These are phyloP conservation scores for Drosophila subpulchrella DNA, from an alignment of 1,140 invertebrate genomes.

Conservation along the genomic window DNA sequence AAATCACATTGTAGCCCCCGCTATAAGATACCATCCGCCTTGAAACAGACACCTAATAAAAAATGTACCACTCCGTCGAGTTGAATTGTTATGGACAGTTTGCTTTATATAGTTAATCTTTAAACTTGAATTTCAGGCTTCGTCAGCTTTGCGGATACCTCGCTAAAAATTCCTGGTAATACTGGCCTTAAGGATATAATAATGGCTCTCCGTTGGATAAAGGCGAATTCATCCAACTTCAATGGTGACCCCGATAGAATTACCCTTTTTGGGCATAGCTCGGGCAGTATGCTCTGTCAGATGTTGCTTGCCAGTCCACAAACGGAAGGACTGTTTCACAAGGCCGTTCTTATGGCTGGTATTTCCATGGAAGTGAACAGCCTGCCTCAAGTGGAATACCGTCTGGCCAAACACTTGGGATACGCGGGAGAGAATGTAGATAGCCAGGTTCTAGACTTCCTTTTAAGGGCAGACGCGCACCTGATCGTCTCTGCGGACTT, in stretches of 20 bases:
- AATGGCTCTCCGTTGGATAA: conserved; percentile 86
- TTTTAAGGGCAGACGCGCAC: conserved; percentile 35
- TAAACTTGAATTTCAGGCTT: conserved; percentile 67
- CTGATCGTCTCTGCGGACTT: conserved; percentile 32
- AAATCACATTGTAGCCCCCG: too few species aligned
- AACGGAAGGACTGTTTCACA: conserved; percentile 86
- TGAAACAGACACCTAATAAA: too few species aligned
- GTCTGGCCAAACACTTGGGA: conserved; percentile 66
- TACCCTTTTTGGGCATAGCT: conserved; percentile 85
- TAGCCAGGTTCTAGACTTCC: conserved; percentile 37
- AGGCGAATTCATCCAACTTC: conserved; percentile 86
- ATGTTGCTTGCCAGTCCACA: conserved; percentile 64
- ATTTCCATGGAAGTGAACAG: conserved; percentile 60
- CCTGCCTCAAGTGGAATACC: conserved; percentile 48
- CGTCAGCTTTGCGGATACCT: conserved; percentile 87
- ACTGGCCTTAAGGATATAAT: conserved; percentile 86
- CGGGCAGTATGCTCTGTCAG: conserved; percentile 83
- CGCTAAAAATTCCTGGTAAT: conserved; percentile 86
- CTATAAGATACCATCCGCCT: too few species aligned
- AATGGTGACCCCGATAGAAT: conserved; percentile 87
- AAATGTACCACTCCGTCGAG: too few species aligned
- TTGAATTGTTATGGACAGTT: too few species aligned
- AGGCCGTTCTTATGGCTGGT: conserved; percentile 87
- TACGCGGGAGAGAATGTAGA: conserved; percentile 63
- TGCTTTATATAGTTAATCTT: too few species aligned